Conservation (phyloP, 2,113 vertebrate species). For the Peromyscus maniculatus region DNA sequence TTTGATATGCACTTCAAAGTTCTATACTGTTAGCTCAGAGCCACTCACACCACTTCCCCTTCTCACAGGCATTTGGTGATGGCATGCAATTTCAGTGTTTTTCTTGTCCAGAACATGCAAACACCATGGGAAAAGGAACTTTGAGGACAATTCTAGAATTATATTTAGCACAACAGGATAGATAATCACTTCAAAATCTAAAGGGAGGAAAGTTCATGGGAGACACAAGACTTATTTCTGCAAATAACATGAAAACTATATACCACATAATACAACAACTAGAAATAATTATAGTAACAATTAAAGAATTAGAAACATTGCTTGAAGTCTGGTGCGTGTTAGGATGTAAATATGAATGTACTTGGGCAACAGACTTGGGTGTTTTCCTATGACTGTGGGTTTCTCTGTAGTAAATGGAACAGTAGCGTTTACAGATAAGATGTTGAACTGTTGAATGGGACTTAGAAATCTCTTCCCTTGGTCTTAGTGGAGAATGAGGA, state of each 20-base stretch:
- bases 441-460: neutral
- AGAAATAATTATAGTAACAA: neutral
- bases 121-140: neutral
- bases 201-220: neutral
- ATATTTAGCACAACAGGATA: neutral
- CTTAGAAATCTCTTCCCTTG: neutral
- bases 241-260: neutral
- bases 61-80: neutral
- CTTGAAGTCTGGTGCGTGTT: neutral
- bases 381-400: neutral
- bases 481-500: neutral
- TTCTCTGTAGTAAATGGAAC: neutral
- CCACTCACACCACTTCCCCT: neutral
- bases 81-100: neutral
- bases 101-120: neutral
- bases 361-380: neutral
- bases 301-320: too few relatives aligned
- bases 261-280: neutral
- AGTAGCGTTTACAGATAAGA: neutral
- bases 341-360: too few relatives aligned
- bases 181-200: neutral
- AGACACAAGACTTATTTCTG: neutral
- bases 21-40: neutral
- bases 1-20: neutral
- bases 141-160: neutral